Evolutionary conservation across 92 coral and sea anemone genomes (phyloP).

Genomic region (Scolanthus callimorphus): DNA sequence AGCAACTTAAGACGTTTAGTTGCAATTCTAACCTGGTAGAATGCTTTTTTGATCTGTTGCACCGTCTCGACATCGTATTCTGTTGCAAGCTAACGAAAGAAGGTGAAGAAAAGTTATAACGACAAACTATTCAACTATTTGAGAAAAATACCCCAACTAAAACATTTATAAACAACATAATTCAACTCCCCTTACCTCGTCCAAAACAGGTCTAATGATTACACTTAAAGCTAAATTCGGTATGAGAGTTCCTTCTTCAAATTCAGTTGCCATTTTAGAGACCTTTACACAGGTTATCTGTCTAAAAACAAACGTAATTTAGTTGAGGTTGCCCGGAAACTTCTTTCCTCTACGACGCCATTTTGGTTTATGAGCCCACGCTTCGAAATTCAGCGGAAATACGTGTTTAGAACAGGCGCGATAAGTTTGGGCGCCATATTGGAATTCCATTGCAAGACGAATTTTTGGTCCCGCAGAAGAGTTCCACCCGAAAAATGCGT

Average conservation of each 20-base stretch:
- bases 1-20: too few species aligned
- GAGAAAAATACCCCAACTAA: neutral
- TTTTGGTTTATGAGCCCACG: neutral
- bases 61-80: constrained; percentile 18
- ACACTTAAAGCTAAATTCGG: constrained; percentile 92
- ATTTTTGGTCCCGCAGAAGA: constrained; percentile 2
- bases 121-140: too few species aligned
- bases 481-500: constrained; percentile 52
- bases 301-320: neutral
- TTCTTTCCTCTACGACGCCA: neutral
- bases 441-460: constrained; percentile 34
- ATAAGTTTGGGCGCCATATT: constrained; percentile 56
- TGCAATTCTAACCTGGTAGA: constrained; percentile 32
- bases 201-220: constrained; percentile 73
- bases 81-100: neutral
- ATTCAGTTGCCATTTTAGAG: constrained; percentile 40
- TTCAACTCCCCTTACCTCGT: constrained; percentile 59
- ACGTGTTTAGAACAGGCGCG: neutral
- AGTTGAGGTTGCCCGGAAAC: neutral
- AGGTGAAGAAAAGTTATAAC: neutral
- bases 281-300: neutral
- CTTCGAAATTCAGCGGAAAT: neutral
- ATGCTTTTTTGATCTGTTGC: constrained; percentile 26
- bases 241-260: constrained; percentile 81
- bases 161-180: neutral